phyloP scores from a whole-genome alignment of 2,113 vertebrate genomes.

The Ictalurus punctatus region DNA sequence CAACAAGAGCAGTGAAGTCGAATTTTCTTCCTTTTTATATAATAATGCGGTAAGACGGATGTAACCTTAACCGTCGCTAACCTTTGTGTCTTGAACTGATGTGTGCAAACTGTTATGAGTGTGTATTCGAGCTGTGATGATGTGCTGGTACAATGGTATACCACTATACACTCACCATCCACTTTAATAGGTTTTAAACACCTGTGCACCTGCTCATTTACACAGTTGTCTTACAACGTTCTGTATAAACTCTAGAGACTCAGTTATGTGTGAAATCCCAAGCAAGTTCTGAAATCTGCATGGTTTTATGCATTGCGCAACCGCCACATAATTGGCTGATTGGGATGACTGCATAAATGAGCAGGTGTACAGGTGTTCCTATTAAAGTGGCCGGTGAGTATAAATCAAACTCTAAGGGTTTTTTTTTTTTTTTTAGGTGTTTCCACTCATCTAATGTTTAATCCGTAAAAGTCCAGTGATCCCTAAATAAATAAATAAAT shows the following conservation, averaged over 20 bases:
- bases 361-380: no score
- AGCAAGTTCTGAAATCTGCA: no score
- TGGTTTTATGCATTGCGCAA: no score
- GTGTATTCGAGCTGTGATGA: background rate
- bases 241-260: no score
- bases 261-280: no score
- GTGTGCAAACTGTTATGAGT: background rate
- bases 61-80: background rate
- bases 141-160: background rate
- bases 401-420: background rate
- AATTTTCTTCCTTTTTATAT: background rate
- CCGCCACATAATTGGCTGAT: no score
- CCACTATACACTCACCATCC: background rate
- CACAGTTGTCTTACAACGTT: no score
- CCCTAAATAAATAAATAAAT: background rate
- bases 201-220: no score
- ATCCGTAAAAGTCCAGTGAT: background rate
- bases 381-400: no score
- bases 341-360: no score
- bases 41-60: background rate
- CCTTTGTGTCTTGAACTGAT: background rate
- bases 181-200: no score
- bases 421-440: background rate
- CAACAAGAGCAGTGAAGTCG: no score
- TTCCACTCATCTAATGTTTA: background rate